Evolutionary conservation across 2,113 vertebrate species (phyloP), one percentile per base, ranked within the genome.

Genomic region (Galbula dea): DNA sequence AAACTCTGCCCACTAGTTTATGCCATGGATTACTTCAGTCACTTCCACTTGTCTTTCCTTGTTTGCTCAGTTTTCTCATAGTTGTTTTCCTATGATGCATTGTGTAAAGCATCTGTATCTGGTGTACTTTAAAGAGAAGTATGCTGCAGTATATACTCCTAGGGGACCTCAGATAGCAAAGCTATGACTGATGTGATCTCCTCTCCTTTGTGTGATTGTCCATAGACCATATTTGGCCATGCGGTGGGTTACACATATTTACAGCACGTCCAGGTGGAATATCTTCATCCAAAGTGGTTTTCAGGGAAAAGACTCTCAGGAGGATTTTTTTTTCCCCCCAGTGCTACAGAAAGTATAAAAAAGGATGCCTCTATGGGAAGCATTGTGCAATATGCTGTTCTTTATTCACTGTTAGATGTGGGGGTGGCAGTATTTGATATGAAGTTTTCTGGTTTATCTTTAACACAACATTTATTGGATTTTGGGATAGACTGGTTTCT

Each of bases 171-270:
- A 52, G 29, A 48, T 4, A 72, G 12, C 22, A 89, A 74, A 88
- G 6, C 12, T 67, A 26, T 55, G 4, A 76, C 12, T 41, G 15
- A 6, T 74, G 2, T 4, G 11, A 15, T 3, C 89, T 81, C 76
- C 41, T 30, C 17, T 72, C 18, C 39, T 46, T 62, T 71, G 4
- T 3, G 8, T 22, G 20, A 34, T 34, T 41, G 5, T 74, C 51
- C 19, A 27, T n/a, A 27, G 7, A 3, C 5, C n/a, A 29, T 74
- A 32, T 77, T 83, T 66, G 57, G 27, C 32, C 11, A 26, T 13
- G 23, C 7, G n/a, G 16, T 24, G 2, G 1, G 1, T 80, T 57
- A 6, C 9, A 26, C 3, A 34, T 1, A 15, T 49, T 74, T 76
- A 36, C 19, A 51, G 9, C 2, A 5, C 37, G 19, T 86, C 66